phyloP scores from a whole-genome alignment of 1,140 invertebrate species.

The Musca vetustissima region DNA sequence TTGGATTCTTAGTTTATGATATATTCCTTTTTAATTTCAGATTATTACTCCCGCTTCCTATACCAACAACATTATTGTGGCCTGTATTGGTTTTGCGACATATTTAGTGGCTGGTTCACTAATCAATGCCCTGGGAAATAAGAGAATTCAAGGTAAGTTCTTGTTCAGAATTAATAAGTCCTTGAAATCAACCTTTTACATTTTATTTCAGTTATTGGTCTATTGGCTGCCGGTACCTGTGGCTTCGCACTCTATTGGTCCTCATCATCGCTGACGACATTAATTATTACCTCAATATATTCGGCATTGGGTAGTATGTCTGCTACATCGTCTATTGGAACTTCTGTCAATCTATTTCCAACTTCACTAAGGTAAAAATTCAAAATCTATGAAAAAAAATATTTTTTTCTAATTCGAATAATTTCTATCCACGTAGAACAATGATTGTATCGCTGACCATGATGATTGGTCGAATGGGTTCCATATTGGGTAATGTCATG shows the following conservation, averaged over 20 bases:
- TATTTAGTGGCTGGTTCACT: constrained; percentile 58
- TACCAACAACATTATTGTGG: constrained; percentile 60
- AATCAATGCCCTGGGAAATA: constrained; percentile 59
- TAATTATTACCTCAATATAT: constrained; percentile 44
- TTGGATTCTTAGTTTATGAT: too few species aligned
- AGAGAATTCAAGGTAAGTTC: constrained; percentile 50
- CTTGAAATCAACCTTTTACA: too few species aligned
- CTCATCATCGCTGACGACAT: constrained; percentile 46
- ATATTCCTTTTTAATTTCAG: background rate
- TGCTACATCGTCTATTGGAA: constrained; percentile 47
- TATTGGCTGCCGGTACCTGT: constrained; percentile 47
- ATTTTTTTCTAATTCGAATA: background rate
- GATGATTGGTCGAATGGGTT: constrained; percentile 50
- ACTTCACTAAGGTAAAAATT: constrained; percentile 41
- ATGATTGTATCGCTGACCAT: constrained; percentile 50
- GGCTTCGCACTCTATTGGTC: constrained; percentile 57
- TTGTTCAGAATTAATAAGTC: too few species aligned
- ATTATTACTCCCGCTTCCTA: constrained; percentile 54
- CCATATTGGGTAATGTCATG: constrained; percentile 45
- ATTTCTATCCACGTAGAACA: constrained; percentile 33
- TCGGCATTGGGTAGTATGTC: constrained; percentile 49
- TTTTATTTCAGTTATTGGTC: constrained; percentile 41
- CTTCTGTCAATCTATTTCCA: constrained; percentile 49
- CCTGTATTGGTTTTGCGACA: constrained; percentile 56
- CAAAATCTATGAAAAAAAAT: too few species aligned